These are phyloP conservation scores for Drosophila neutralis DNA, from an alignment of 2,888 invertebrate genomes.

Conservation along the genomic window DNA sequence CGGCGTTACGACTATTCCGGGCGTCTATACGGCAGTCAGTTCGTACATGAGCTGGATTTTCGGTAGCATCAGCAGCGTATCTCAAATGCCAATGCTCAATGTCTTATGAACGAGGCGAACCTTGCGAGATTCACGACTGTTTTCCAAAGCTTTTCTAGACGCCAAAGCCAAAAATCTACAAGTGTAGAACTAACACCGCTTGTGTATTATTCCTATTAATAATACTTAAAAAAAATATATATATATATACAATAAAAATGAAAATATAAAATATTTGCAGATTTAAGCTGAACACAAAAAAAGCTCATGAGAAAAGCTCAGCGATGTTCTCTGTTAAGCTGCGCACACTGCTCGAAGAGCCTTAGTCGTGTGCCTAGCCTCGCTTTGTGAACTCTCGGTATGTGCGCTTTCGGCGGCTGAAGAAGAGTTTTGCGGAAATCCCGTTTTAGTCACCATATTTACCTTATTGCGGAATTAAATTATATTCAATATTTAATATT, in stretches of 20 bases:
- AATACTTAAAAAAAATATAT: slow-evolving; percentile 8
- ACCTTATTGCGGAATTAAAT: slow-evolving; percentile 36
- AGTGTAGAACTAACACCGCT: slow-evolving; percentile 28
- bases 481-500: slow-evolving; percentile 23
- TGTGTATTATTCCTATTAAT: slow-evolving; percentile 39
- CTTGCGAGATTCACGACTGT: slow-evolving; percentile 12
- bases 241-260: slow-evolving; percentile 10
- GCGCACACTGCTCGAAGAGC: slow-evolving; percentile 11
- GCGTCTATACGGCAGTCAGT: slow-evolving; percentile 84
- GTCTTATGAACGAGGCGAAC: not conserved
- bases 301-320: slow-evolving; percentile 62
- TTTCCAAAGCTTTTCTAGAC: slow-evolving; percentile 58
- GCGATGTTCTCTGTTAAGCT: slow-evolving; percentile 39
- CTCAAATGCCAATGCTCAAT: slow-evolving; percentile 1
- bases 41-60: slow-evolving; percentile 84
- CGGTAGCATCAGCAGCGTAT: slow-evolving; percentile 38
- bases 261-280: not conserved
- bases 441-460: slow-evolving; percentile 43
- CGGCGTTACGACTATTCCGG: slow-evolving; percentile 83
- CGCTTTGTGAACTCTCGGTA: slow-evolving; percentile 34
- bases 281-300: slow-evolving; percentile 6
- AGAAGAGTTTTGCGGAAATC: slow-evolving; percentile 34
- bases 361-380: slow-evolving; percentile 58
- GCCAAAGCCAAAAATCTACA: slow-evolving; percentile 61
- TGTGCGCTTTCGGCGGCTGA: slow-evolving; percentile 2